Base-by-base conservation (phyloP, 1,140 invertebrate genomes). In the Carposina sasakii region DNA sequence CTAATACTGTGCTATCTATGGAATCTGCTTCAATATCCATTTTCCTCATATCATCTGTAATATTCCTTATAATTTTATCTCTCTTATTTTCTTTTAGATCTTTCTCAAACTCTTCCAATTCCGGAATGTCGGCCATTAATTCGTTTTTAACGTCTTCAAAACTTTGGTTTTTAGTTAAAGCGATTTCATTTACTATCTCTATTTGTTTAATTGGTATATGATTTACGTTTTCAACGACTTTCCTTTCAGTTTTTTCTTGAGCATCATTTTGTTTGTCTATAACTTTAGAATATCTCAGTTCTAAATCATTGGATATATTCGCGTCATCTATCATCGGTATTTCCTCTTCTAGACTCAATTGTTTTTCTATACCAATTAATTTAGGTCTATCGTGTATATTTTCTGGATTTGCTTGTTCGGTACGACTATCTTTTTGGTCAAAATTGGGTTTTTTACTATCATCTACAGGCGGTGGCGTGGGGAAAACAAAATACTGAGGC, bases 291-390 rank as follows among this genome's bases (percentile, higher is more conserved):
- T 83, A 79, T 71, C 85, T 74, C 41, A 85, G 76, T 62, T 86
- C 85, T 22, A 86, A 59, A 51, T 86, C 85, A 30, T 85, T 81
- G 1, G 73, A 75, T 19, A 84, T 47, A 49, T 85, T 63, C 4
- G 72, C 57, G 60, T 86, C 85, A 43, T 86, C 85, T 33, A 86
- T 86, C 85, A 86, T 86, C 1, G 85, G 85, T 62, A 86, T 85
- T 61, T 86, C 85, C 63, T 86, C 85, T 70, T 83, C 81, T 37
- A 86, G 57, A 67, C 81, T 85, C 20, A 86, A 44, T 52, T 85
- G 81, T 54, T 85, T 85, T 55, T 86, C 83, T 9, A 85, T 85
- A 13, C 85, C 82, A 19, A 45, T 10, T 47, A 1, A 15, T 16
- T 43, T 43, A 6, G 41, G 41, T 20, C 16, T 23, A 8, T 36